Evolutionary conservation across 2,113 vertebrate species (phyloP).

Genomic region (Cyrtonyx montezumae): DNA sequence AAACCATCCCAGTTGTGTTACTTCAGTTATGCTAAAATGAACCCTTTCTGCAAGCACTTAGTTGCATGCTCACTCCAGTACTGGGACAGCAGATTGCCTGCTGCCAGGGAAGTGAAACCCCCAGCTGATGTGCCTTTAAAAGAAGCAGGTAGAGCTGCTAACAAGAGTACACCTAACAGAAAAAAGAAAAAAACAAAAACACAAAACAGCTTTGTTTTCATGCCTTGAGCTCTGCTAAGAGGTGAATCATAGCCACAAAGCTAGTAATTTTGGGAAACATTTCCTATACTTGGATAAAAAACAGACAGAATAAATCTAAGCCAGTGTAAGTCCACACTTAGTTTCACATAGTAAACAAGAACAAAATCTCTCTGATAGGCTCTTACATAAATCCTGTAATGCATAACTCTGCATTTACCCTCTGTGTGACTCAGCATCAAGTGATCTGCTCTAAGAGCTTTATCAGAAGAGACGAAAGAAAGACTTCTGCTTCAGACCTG

Average conservation of each 20-base stretch:
- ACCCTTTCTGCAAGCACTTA: background rate
- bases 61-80: background rate
- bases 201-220: background rate
- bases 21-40: background rate
- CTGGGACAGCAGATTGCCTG: background rate
- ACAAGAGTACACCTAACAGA: background rate
- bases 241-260: background rate
- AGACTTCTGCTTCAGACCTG: background rate
- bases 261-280: background rate
- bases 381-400: background rate
- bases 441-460: background rate
- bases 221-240: background rate
- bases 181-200: slow-evolving; percentile 8
- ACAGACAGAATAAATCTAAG: background rate
- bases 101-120: background rate
- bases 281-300: background rate
- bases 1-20: background rate
- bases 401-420: background rate
- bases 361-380: background rate
- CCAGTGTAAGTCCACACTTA: background rate
- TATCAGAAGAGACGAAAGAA: background rate
- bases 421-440: background rate
- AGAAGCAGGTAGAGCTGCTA: background rate
- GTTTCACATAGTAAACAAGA: background rate
- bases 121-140: accelerated